Evolutionary conservation across 1,140 invertebrate genomes (phyloP).

Genomic region (Zaprionus capensis): DNA sequence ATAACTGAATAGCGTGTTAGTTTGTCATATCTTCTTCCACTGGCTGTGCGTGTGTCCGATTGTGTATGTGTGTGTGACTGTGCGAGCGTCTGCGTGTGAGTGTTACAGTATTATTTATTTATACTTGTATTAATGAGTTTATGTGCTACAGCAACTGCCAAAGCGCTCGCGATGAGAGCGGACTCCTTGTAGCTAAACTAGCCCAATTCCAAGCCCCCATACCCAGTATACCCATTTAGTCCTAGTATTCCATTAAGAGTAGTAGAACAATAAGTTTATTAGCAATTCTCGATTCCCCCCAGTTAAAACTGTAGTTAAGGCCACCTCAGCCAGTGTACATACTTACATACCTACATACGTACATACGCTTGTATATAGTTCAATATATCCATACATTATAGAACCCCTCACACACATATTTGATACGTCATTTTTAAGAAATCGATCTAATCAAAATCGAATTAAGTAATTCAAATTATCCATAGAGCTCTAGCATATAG

Average conservation of each 20-base stretch:
- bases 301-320: slow-evolving; percentile 42
- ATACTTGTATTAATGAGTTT: slow-evolving; percentile 35
- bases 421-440: slow-evolving; percentile 38
- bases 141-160: slow-evolving; percentile 73
- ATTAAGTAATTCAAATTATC: slow-evolving; percentile 27
- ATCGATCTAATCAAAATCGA: slow-evolving; percentile 50
- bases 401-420: slow-evolving; percentile 17
- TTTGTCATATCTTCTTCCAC: slow-evolving; percentile 68
- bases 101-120: slow-evolving; percentile 75
- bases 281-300: slow-evolving; percentile 39
- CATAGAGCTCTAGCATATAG: slow-evolving; percentile 18
- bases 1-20: slow-evolving; percentile 74
- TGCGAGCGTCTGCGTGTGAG: neutral
- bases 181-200: slow-evolving; percentile 45
- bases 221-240: slow-evolving; percentile 35
- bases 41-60: slow-evolving; percentile 65
- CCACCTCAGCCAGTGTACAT: slow-evolving; percentile 55
- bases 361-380: slow-evolving; percentile 42
- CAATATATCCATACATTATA: slow-evolving; percentile 6
- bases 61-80: slow-evolving; percentile 12
- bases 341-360: slow-evolving; percentile 29
- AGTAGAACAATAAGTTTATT: slow-evolving; percentile 38
- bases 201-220: slow-evolving; percentile 25
- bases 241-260: slow-evolving; percentile 35
- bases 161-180: slow-evolving; percentile 55